These are phyloP conservation scores for Colletes latitarsis DNA, from an alignment of 1,140 invertebrate species.

Conservation along the genomic window DNA sequence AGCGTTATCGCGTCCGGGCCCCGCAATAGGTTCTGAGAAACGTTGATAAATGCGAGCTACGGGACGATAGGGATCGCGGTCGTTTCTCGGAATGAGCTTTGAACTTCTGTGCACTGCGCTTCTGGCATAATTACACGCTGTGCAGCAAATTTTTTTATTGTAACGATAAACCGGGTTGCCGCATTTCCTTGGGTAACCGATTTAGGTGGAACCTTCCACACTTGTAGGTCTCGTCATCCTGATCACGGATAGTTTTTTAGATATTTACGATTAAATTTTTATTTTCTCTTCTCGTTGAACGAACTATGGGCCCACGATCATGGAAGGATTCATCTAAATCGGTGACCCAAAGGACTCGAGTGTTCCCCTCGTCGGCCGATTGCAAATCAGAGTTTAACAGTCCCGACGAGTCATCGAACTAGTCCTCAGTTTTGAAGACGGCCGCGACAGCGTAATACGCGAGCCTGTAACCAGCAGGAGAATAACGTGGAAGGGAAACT, in stretches of 20 bases:
- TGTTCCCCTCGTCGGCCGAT: too few relatives aligned
- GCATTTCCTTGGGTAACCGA: too few relatives aligned
- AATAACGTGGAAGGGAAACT: conserved; percentile 61
- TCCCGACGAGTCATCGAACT: background rate
- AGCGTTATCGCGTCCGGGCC: conserved; percentile 6
- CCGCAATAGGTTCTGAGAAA: background rate
- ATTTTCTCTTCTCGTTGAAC: too few relatives aligned
- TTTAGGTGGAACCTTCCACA: too few relatives aligned
- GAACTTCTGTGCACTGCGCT: background rate
- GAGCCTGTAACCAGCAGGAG: conserved; percentile 28
- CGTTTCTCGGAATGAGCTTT: background rate
- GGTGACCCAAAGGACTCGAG: too few relatives aligned
- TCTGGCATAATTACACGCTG: background rate
- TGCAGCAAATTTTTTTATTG: background rate
- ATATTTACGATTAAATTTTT: too few relatives aligned
- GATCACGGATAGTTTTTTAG: too few relatives aligned
- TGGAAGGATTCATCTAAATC: too few relatives aligned
- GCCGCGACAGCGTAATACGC: background rate
- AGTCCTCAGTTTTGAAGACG: conserved; percentile 32
- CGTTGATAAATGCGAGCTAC: background rate
- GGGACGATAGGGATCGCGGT: background rate
- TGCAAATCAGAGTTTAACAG: background rate
- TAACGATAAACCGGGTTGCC: too few relatives aligned
- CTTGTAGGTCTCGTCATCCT: too few relatives aligned
- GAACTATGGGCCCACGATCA: too few relatives aligned